Conservation (phyloP, 2,888 invertebrate genomes). For the Gibbula magus region DNA sequence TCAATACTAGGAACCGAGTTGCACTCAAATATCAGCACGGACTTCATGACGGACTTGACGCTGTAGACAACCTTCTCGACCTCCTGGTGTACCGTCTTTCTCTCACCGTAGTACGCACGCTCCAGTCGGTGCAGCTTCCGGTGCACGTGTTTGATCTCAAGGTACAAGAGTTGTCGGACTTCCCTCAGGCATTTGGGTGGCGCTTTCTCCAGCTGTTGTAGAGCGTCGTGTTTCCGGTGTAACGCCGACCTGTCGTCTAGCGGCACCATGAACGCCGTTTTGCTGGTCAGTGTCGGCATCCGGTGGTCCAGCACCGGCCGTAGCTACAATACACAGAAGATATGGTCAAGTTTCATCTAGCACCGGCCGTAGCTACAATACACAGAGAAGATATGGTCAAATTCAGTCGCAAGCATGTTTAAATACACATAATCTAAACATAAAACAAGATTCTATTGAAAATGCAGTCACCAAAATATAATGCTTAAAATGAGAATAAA, state of each 20-base stretch:
- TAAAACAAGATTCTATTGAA: too few species aligned
- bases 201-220: constrained; percentile 45
- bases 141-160: constrained; percentile 45
- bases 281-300: constrained; percentile 65
- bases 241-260: constrained; percentile 42
- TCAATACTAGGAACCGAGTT: constrained; percentile 57
- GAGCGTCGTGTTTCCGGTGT: constrained; percentile 37
- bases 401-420: too few species aligned
- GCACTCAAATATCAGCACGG: constrained; percentile 55
- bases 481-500: too few species aligned
- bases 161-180: constrained; percentile 48
- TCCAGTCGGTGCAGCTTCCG: constrained; percentile 56
- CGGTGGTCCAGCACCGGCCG: constrained; percentile 63
- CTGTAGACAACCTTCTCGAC: constrained; percentile 53
- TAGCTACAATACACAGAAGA: constrained; percentile 46
- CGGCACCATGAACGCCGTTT: constrained; percentile 51
- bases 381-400: too few species aligned
- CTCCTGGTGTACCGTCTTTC: constrained; percentile 55
- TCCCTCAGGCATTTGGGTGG: constrained; percentile 59
- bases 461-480: too few species aligned
- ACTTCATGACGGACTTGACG: constrained; percentile 57
- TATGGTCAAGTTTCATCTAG: too few species aligned
- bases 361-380: constrained; percentile 60
- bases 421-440: too few species aligned
- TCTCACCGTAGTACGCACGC: constrained; percentile 62